Evolutionary conservation across 2,888 invertebrate genomes (phyloP).

Genomic region (Exephanes ischioxanthus): DNA sequence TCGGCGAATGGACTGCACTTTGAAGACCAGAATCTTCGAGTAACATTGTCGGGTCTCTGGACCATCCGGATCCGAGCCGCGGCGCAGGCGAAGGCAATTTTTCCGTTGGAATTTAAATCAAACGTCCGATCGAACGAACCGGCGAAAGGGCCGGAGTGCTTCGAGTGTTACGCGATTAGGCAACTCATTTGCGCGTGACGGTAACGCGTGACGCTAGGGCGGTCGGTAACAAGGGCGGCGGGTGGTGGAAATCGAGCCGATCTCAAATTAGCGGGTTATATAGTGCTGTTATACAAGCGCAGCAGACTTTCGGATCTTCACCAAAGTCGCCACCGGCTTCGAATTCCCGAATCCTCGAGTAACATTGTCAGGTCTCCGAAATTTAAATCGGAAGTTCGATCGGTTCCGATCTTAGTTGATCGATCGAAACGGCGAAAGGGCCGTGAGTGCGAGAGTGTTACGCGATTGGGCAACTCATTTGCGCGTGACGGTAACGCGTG

Average conservation of each 20-base stretch:
- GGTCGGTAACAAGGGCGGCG: too few relatives aligned
- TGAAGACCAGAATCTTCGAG: constrained; percentile 49
- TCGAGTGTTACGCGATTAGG: too few relatives aligned
- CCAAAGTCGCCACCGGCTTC: not conserved
- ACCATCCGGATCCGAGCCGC: not conserved
- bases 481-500: not conserved
- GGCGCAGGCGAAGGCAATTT: not conserved
- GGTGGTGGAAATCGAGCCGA: too few relatives aligned
- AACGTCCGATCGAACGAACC: too few relatives aligned
- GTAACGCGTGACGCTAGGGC: too few relatives aligned
- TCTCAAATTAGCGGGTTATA: not conserved
- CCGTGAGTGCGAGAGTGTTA: too few relatives aligned
- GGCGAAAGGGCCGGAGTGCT: too few relatives aligned
- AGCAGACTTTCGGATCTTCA: constrained; percentile 32
- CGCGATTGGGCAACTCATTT: too few relatives aligned
- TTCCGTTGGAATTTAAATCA: not conserved
- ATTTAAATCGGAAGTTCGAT: too few relatives aligned
- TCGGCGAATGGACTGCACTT: constrained; percentile 63
- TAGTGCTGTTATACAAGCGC: constrained; percentile 7
- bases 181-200: too few relatives aligned
- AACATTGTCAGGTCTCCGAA: constrained; percentile 48
- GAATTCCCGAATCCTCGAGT: constrained; percentile 48
- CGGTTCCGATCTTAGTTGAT: too few relatives aligned
- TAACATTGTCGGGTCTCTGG: constrained; percentile 53
- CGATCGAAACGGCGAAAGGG: too few relatives aligned